Conservation (phyloP, 2,113 vertebrate genomes). For the Callaeas wilsoni region DNA sequence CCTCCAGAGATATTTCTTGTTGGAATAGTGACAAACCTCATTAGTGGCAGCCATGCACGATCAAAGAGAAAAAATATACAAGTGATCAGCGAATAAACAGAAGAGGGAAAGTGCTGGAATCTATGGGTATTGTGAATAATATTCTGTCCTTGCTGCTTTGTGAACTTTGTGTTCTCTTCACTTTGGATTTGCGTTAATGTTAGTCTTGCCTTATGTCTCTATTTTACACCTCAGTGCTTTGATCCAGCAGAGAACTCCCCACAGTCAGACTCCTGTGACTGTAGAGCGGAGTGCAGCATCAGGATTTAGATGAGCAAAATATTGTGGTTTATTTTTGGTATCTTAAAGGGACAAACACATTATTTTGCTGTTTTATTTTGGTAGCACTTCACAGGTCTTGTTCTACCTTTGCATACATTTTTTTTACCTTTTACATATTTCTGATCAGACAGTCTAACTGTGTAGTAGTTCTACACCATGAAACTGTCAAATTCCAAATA, state of each 20-base stretch:
- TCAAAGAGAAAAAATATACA: not conserved
- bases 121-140: not conserved
- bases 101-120: not conserved
- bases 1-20: not conserved
- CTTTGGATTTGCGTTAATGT: constrained; percentile 33
- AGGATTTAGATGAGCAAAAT: not conserved
- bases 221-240: constrained; percentile 37
- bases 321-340: constrained; percentile 28
- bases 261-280: constrained; percentile 18
- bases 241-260: not conserved
- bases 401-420: not conserved
- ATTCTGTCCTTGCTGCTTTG: not conserved
- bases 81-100: not conserved
- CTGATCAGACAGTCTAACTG: not conserved
- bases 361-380: not conserved
- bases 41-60: not conserved
- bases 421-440: not conserved
- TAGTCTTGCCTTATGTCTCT: constrained; percentile 36
- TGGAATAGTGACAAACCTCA: not conserved
- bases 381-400: not conserved
- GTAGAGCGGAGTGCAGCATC: not conserved
- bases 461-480: not conserved
- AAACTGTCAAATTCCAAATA: not conserved
- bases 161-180: constrained; percentile 23
- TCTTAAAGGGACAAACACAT: constrained; percentile 19